Conservation (phyloP, 1,140 invertebrate species). For the Hylaeus anthracinus region DNA sequence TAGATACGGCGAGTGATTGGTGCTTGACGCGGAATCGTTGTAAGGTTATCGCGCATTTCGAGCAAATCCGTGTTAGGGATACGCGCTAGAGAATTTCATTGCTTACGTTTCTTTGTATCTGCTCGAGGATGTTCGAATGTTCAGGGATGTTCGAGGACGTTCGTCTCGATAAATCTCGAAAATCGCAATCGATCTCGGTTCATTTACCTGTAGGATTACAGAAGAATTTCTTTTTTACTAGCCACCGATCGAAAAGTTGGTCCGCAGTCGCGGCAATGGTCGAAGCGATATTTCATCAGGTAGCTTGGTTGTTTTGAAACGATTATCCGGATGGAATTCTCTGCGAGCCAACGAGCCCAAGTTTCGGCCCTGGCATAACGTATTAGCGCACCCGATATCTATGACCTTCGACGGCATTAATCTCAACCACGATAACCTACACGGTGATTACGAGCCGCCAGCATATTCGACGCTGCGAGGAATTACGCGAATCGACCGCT, state of each 20-base stretch:
- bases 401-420: conserved; percentile 47
- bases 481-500: background rate
- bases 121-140: too few species aligned
- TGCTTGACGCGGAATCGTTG: background rate
- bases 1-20: background rate
- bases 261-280: background rate
- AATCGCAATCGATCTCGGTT: background rate
- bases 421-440: conserved; percentile 41
- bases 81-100: too few species aligned
- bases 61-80: conserved; percentile 17
- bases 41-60: background rate
- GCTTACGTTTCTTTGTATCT: too few species aligned
- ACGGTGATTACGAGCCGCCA: conserved; percentile 37
- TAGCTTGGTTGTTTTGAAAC: conserved; percentile 16
- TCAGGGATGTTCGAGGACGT: too few species aligned
- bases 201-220: too few species aligned
- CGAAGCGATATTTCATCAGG: conserved; percentile 26
- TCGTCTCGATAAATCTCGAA: background rate
- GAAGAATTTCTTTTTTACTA: background rate
- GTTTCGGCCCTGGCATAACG: conserved; percentile 15
- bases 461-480: conserved; percentile 37
- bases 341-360: background rate
- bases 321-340: conserved; percentile 23
- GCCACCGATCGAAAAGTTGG: background rate
- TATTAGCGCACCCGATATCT: conserved; percentile 22